Evolutionary conservation across 2,113 vertebrate species (phyloP).

Genomic region (Larimichthys polyactis): DNA sequence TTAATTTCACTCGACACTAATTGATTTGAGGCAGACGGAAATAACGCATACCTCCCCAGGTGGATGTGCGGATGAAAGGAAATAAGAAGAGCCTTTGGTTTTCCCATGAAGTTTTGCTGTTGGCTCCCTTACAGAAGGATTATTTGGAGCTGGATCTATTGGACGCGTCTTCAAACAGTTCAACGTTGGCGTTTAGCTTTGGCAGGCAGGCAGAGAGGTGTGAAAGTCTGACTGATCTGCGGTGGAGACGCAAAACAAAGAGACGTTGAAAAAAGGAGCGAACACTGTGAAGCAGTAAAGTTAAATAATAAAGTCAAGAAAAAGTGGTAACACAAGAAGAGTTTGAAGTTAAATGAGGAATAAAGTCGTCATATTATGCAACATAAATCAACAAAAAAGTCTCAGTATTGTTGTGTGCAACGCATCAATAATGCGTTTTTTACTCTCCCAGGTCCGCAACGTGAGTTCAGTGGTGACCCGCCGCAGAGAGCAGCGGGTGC

Average conservation of each 20-base stretch:
- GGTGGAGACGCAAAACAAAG: background rate
- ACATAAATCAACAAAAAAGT: too few relatives aligned
- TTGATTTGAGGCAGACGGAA: background rate
- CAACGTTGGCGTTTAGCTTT: background rate
- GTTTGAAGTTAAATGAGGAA: too few relatives aligned
- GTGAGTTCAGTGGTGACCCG: slow-evolving; percentile 65
- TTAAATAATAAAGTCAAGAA: too few relatives aligned
- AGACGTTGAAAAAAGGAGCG: background rate
- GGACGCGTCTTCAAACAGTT: background rate
- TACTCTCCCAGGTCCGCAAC: slow-evolving; percentile 59
- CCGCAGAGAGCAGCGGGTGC: slow-evolving; percentile 77
- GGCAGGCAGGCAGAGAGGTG: background rate
- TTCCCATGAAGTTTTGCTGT: background rate
- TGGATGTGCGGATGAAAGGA: background rate
- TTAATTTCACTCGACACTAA: background rate
- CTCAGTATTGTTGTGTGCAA: too few relatives aligned
- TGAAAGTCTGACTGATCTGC: background rate
- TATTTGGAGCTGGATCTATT: background rate
- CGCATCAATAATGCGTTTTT: background rate
- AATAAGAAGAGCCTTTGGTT: too few relatives aligned
- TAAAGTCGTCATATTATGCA: too few relatives aligned
- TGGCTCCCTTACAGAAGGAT: background rate
- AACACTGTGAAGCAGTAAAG: too few relatives aligned
- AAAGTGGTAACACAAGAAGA: too few relatives aligned
- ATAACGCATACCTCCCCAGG: background rate